These are phyloP conservation scores for Oscheius sp. DNA, from an alignment of 2,888 invertebrate genomes.

Conservation along the genomic window DNA sequence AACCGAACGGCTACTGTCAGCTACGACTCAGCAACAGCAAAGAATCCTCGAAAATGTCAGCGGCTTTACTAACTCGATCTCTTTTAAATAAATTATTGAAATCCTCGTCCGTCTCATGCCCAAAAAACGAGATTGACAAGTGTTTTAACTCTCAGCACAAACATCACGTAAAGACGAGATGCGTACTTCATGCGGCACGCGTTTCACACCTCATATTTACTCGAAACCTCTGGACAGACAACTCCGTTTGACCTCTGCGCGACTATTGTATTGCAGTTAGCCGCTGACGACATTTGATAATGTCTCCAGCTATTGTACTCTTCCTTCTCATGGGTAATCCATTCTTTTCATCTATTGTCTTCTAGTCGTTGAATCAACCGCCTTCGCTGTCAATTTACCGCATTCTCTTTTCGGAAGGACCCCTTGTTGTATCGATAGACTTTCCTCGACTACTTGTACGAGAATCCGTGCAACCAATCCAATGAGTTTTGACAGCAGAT, in stretches of 20 bases:
- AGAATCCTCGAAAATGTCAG: conserved; percentile 53
- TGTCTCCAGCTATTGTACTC: background rate
- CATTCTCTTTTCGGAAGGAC: conserved; percentile 52
- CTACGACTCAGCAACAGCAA: conserved; percentile 54
- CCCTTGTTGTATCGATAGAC: conserved; percentile 65
- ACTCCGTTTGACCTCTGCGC: conserved; percentile 23
- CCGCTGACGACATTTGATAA: conserved; percentile 22
- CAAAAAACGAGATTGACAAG: conserved; percentile 9
- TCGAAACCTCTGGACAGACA: conserved; percentile 22
- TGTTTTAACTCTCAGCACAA: conserved; percentile 21
- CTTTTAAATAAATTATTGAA: conserved; percentile 8
- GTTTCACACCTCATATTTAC: conserved; percentile 33
- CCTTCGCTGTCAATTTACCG: background rate
- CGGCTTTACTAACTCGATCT: conserved; percentile 45
- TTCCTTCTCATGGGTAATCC: conserved; percentile 4
- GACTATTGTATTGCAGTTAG: conserved; percentile 28
- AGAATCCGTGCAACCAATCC: conserved; percentile 48
- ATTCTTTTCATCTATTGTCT: background rate
- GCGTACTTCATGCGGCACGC: conserved; percentile 25
- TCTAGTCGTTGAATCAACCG: background rate
- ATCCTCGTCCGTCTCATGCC: background rate
- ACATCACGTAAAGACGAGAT: conserved; percentile 13
- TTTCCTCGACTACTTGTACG: conserved; percentile 60
- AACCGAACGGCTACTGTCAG: conserved; percentile 48
- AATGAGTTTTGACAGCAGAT: conserved; percentile 51